Evolutionary conservation across 2,888 invertebrate species (phyloP), one percentile per base, ranked within the genome.

Genomic region (Tenodera sinensis): DNA sequence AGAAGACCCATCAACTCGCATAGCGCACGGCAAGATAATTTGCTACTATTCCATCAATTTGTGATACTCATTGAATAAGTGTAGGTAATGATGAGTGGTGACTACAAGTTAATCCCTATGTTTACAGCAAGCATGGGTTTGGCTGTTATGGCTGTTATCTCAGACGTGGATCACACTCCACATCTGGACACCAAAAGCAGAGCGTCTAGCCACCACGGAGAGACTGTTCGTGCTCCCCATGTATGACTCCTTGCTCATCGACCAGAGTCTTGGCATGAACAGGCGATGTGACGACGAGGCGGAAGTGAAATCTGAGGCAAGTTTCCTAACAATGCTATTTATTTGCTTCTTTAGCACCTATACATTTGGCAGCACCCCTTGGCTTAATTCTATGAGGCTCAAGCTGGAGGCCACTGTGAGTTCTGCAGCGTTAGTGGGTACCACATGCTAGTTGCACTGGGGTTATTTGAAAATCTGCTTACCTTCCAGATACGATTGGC

Each of bases 161-260:
- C 98, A 98, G 93, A 94, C 96, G 0, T 98, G 98, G 97, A 96
- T 98, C 81, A 96, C 97, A 0, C 93, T 96, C 88, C 98, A 98
- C 92, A 95, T 98, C 88, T 99, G 98, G 98, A 95, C 94, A 88
- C 97, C 98, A 1, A 95, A 95, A 89, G 97, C 97, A 91, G 97
- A 98, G 92, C 95, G 97, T 91, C 95, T 98, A 91, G 97, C 98
- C 0, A 95, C 96, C 83, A 97, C 98, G 0, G 98, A 98, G 92
- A 96, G 96, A 92, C 93, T 99, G 84, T 99, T 98, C 92, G 95
- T 97, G 8, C 95, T 96, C 90, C 97, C 98, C 3, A 97, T 97
- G 96, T 98, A 98, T 93, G 96, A 96, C 92, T 96, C 97, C 0
- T 94, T 97, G 3, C 93, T 98, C 28, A 95, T 98, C 89, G 98